Evolutionary conservation across 2,113 vertebrate species (phyloP).

Genomic region (Scalopus aquaticus): DNA sequence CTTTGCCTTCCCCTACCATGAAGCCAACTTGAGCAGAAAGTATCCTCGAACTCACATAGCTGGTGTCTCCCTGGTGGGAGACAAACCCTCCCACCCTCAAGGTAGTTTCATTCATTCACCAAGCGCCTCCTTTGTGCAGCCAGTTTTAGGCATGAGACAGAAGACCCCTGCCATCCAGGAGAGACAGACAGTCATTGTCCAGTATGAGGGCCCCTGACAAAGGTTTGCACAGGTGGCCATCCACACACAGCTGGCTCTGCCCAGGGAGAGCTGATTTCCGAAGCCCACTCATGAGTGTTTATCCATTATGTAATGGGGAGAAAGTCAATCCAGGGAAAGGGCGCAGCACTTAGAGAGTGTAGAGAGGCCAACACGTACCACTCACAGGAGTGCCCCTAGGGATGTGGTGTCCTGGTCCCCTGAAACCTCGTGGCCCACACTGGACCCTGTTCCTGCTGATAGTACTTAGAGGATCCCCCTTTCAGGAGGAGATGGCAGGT

Average conservation of each 20-base stretch:
- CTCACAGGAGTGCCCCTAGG: not conserved
- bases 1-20: not conserved
- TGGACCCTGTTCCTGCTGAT: not conserved
- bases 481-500: not conserved
- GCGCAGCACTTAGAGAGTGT: accelerated
- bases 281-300: not conserved
- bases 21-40: not conserved
- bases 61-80: not conserved
- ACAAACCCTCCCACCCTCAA: not conserved
- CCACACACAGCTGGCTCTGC: not conserved
- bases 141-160: not conserved
- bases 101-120: not conserved
- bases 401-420: not conserved
- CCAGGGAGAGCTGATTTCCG: not conserved
- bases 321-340: not conserved
- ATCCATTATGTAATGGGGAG: not conserved
- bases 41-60: not conserved
- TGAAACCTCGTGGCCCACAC: not conserved
- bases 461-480: not conserved
- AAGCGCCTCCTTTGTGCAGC: not conserved
- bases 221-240: not conserved
- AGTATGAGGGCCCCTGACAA: not conserved
- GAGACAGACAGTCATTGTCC: not conserved
- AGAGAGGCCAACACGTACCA: not conserved
- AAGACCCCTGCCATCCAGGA: not conserved